These are phyloP conservation scores for Alethe castanea DNA, from an alignment of 2,113 vertebrate genomes.

Conservation along the genomic window DNA sequence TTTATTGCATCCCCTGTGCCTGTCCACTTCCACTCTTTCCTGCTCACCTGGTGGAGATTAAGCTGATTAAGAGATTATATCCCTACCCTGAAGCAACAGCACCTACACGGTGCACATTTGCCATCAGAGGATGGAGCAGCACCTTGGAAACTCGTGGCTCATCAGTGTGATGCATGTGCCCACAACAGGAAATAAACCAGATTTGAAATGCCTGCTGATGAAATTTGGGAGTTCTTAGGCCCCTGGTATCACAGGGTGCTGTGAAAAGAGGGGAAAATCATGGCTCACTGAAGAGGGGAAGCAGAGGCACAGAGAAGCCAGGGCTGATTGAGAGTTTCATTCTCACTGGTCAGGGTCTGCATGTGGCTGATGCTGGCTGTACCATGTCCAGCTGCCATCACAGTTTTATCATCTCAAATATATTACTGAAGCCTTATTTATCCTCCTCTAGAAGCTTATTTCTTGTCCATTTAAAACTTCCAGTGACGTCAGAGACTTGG, in stretches of 20 bases:
- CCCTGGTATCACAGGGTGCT: neutral
- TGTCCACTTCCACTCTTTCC: neutral
- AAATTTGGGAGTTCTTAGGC: neutral
- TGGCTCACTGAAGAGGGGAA: neutral
- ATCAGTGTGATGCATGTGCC: neutral
- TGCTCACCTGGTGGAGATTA: neutral
- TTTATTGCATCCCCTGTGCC: neutral
- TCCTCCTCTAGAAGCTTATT: neutral
- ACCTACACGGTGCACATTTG: neutral
- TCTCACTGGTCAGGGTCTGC: neutral
- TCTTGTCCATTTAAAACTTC: neutral
- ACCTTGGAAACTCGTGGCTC: neutral
- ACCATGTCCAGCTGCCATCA: neutral
- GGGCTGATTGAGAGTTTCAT: neutral
- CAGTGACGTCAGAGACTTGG: neutral
- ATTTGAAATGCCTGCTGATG: neutral
- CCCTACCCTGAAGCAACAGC: neutral
- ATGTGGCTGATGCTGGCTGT: neutral
- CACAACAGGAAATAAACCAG: neutral
- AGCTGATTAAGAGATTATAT: neutral
- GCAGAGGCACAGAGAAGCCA: neutral
- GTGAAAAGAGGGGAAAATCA: neutral
- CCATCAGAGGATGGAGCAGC: neutral
- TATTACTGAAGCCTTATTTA: neutral
- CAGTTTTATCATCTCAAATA: neutral